phyloP scores from a whole-genome alignment of 2,888 invertebrate species.

The Dione juno region DNA sequence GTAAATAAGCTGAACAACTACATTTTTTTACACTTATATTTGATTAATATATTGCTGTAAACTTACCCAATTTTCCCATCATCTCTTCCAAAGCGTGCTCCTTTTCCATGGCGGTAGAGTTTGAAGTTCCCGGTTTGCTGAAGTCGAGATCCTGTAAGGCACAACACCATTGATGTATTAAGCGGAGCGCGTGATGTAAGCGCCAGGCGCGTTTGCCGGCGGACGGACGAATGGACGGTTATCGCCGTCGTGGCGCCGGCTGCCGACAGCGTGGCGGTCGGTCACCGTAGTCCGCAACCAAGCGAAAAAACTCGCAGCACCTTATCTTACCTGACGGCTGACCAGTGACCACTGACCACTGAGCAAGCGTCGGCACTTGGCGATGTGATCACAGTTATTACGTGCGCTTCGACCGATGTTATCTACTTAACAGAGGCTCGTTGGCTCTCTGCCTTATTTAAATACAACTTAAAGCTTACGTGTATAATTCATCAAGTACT shows the following conservation, averaged over 20 bases:
- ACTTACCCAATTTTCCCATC: slow-evolving; percentile 87
- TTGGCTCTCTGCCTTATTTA: background rate
- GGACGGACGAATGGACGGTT: slow-evolving; percentile 73
- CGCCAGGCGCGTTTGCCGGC: slow-evolving; percentile 75
- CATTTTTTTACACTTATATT: background rate
- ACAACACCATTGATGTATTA: slow-evolving; percentile 70
- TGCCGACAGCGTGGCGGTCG: slow-evolving; percentile 52
- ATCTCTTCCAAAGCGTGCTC: slow-evolving; percentile 86
- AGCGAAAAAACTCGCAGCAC: slow-evolving; percentile 70
- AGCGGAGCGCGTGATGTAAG: slow-evolving; percentile 52
- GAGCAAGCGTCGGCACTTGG: slow-evolving; percentile 38
- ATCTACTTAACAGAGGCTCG: slow-evolving; percentile 5
- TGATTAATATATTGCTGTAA: background rate
- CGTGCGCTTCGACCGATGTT: slow-evolving; percentile 4
- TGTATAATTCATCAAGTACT: no score
- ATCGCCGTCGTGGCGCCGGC: slow-evolving; percentile 63
- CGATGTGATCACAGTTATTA: slow-evolving; percentile 17
- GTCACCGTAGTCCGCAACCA: slow-evolving; percentile 73
- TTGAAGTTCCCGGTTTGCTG: slow-evolving; percentile 45
- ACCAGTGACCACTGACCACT: background rate
- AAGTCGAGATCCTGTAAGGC: slow-evolving; percentile 55
- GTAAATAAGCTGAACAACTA: slow-evolving; percentile 13
- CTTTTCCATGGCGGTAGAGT: slow-evolving; percentile 80
- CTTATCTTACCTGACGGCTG: slow-evolving; percentile 65
- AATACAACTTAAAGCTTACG: slow-evolving; percentile 14